Evolutionary conservation across 2,113 vertebrate species (phyloP), one percentile per base, ranked within the genome.

Genomic region (Plectropomus leopardus): DNA sequence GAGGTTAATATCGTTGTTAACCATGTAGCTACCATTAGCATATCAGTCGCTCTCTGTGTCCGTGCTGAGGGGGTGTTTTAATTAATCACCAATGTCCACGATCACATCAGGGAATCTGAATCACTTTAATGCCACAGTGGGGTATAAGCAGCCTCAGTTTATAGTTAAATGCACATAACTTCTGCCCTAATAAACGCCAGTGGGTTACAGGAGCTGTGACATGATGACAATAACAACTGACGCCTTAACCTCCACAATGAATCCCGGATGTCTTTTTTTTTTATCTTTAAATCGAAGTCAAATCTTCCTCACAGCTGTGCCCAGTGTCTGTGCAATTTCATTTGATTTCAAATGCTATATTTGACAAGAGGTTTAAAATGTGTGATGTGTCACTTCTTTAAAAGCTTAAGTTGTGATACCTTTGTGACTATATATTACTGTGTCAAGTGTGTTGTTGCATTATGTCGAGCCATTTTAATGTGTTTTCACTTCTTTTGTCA

Each of bases 11-110:
- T 69, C 76, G 53, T 48, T 76, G 51, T 75, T 76, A 80, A 82
- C 59, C 59, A 54, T 67, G 72, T 82, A 87, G 88, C 87, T n/a
- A 54, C 78, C 9, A 75, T 86, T 92, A 92, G 91, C 91, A 80
- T 79, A 58, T 54, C 73, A 70, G 63, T 76, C 54, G 63, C 21
- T 53, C 40, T 54, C 32, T 50, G 59, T 73, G 17, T 76, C 30
- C 72, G 61, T 67, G 55, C 26, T 85, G 75, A 60, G 73, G 74
- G 63, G 80, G 60, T 84, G 84, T 77, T 76, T 14, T 64, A 77
- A 83, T 83, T 84, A 86, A 61, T 58, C 68, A 75, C 65, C 51
- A 19, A 5, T 68, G 59, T 80, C 72, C 55, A 16, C 8, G 59
- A 55, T 67, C 72, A 36, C 55, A 32, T 50, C 60, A 72, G 45